Evolutionary conservation across 2,888 invertebrate species (phyloP), one percentile per base, ranked within the genome.

Genomic region (Lucinisca nassula): DNA sequence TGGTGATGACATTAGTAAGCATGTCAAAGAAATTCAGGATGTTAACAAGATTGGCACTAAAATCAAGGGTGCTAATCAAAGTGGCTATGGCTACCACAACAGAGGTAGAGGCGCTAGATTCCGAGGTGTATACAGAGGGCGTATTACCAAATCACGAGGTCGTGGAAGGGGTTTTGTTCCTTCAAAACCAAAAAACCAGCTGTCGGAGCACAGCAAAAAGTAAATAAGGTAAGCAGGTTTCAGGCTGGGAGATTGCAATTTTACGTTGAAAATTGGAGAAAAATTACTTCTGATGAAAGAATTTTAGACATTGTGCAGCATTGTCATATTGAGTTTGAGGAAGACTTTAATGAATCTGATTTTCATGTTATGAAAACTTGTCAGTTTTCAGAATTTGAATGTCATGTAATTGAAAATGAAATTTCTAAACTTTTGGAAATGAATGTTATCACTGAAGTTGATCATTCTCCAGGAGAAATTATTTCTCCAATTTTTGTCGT

Each of bases 401-500:
- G n/a, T n/a, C n/a, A n/a, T n/a, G n/a, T 30, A 12, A n/a, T 61
- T 12, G 61, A 61, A 12, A 30, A 10, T 27, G 24, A 61, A 30
- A 61, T 61, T 61, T 10, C 8, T 8, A 81, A 81, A 77, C 17
- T 84, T 21, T 37, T 73, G 37, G 35, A 79, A 40, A 87, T 73
- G 67, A 78, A 75, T 74, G 76, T 58, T 37, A 82, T 85, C 1
- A 73, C 45, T 17, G 70, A 77, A 12, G 80, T 80, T 30, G 30
- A 80, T 30, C 72, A 79, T 77, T 21, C 51, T 24, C 12, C 21
- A 24, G 77, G 55, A 35, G 75, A 88, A 49, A 78, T 78, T 67
- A 61, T 91, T 8, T 90, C 90, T 8, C 84, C 78, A n/a, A 85
- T 90, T n/a, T 90, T 87, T 32, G 45, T 75, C 14, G 21, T 17